Evolutionary conservation across 2,797 vertebrate genomes (phyloP), one percentile per base, ranked within the genome.

Genomic region (Jordanella pulchra): DNA sequence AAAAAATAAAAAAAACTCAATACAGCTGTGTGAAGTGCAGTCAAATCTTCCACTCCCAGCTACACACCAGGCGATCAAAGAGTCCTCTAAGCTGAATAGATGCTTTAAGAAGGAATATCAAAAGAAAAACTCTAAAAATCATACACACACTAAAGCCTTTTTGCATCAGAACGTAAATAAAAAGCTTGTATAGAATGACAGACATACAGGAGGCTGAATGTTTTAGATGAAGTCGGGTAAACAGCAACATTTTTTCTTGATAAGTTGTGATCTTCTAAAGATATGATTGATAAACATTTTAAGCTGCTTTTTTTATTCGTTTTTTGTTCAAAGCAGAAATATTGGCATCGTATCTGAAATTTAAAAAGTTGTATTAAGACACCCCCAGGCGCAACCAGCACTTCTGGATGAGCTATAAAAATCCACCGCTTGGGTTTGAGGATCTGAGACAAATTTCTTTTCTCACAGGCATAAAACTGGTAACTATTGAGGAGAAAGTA

Each of bases 11-110:
- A n/a, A 56, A 32, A 30, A 18, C 28, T 58, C 17, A 23, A 32
- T 30, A 32, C 32, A 58, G 56, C 17, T 35, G 23, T 9, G 21
- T 58, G 56, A 58, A 35, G 27, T 10, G 32, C 17, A 12, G 4
- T 45, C 21, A 11, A 18, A 44, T 32, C 35, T 55, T 50, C 27
- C 12, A 79, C 72, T 75, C 71, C 56, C 72, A 45, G 39, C n/a
- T 5, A 25, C 39, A 45, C 61, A 2, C 17, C 55, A 1, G 28
- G 55, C 55, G 30, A 21, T 58, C 32, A 30, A 56, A 58, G 55
- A 12, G 55, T 30, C 58, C 12, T 60, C 18, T 60, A 35, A 7
- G 3, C 10, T 60, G 30, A 23, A 23, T n/a, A 35, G n/a, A 60
- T 39, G 35, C 58, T 39, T 60, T 23, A 13, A 39, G 18, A 32